phyloP scores from a whole-genome alignment of 2,113 vertebrate species.

The Parotia lawesii region DNA sequence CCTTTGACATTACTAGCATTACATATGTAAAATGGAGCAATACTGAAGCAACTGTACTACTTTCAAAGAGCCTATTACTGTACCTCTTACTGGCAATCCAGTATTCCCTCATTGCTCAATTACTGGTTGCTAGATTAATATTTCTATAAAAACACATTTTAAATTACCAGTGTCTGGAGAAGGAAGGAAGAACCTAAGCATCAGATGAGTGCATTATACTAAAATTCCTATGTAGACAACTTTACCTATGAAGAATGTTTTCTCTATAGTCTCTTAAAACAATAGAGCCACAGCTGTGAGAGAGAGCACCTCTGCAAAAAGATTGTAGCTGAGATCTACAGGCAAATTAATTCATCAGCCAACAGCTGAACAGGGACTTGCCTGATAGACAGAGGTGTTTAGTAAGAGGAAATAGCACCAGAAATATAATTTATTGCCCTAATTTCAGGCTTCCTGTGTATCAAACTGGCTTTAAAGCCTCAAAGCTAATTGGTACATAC shows the following conservation, averaged over 20 bases:
- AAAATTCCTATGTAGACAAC: not conserved
- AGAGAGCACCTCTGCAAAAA: not conserved
- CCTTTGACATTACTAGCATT: not conserved
- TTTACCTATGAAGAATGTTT: not conserved
- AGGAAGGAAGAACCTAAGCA: not conserved
- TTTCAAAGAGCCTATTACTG: not conserved
- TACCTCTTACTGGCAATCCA: not conserved
- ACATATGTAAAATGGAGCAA: not conserved
- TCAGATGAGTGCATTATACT: not conserved
- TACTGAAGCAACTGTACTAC: not conserved
- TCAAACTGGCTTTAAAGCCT: not conserved
- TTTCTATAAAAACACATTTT: not conserved
- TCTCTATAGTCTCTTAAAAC: not conserved
- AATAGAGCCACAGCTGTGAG: not conserved
- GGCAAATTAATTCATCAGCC: constrained; percentile 33
- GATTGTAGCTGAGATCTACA: not conserved
- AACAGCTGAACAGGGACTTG: constrained; percentile 39
- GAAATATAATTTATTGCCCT: constrained; percentile 37
- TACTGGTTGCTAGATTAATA: not conserved
- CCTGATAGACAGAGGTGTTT: constrained; percentile 4
- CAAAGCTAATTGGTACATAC: not conserved
- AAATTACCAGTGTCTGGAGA: not conserved
- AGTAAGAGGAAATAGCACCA: constrained; percentile 43
- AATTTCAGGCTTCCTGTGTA: constrained; percentile 52
- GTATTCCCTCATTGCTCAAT: not conserved